Evolutionary conservation across 2,888 invertebrate species (phyloP), one percentile per base, ranked within the genome.

Genomic region (Phaonia tiefii): DNA sequence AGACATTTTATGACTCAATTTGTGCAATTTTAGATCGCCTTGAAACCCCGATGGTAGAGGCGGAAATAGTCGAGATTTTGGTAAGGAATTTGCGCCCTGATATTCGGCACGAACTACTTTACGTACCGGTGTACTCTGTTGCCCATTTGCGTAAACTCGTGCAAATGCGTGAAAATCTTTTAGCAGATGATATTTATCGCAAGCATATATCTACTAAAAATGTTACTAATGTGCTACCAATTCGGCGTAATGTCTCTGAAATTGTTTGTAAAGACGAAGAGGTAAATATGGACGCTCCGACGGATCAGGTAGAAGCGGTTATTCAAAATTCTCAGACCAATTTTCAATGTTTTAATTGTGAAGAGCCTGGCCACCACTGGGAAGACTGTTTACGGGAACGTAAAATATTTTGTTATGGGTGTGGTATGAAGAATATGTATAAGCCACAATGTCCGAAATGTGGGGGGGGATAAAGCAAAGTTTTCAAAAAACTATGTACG

Each of bases 341-440:
- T n/a, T n/a, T n/a, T n/a, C n/a, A 20, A 51, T 73, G 73, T 26
- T 73, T 51, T 63, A 73, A 73, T 22, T 73, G 72, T n/a, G 60
- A 49, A 3, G 58, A 71, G 11, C 20, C 31, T 2, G 71, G 71
- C 4, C 71, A 58, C 13, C 46, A 11, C 8, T 71, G 44, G 44
- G 44, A 58, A 5, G 58, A 58, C 31, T 71, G 71, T 3, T 17
- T 58, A 1, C 17, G 44, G 5, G 58, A 71, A 0, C 58, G 71
- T 7, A 58, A 26, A n/a, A 31, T 71, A 44, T 71, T 71, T 39
- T 72, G 72, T 15, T 72, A 72, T 22, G 72, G 72, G 3, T 72
- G 72, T 39, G 72, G 72, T 10, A 46, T 31, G n/a, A 17, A 37
- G 11, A 56, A 70, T 44, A 39, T 70, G 10, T 70, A 70, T 11